Percentiles rank a stretch among this genome's conserved stretches.
Conservation (phyloP, 2,888 invertebrate species). For the Campaea margaritaria region DNA sequence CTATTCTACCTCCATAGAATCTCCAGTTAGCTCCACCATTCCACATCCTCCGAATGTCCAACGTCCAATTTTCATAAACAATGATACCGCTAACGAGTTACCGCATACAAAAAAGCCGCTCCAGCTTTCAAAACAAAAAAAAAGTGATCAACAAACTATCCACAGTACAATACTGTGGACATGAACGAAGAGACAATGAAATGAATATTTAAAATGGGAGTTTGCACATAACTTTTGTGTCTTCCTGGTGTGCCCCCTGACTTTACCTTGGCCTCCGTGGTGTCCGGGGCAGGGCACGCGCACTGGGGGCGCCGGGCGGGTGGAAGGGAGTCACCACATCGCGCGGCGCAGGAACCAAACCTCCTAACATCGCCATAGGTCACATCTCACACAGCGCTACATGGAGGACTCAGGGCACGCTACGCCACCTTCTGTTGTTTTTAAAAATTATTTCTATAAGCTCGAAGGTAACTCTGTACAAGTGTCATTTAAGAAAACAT, state of each 20-base stretch:
- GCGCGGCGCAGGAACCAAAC: conserved; percentile 58
- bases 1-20: background rate
- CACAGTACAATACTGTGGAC: conserved; percentile 48
- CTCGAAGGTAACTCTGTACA: conserved; percentile 60
- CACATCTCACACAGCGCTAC: conserved; percentile 82
- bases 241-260: conserved; percentile 77
- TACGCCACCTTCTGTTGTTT: conserved; percentile 84
- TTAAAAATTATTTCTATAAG: conserved; percentile 82
- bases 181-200: conserved; percentile 59
- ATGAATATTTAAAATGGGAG: conserved; percentile 70
- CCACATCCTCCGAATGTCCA: background rate
- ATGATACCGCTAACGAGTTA: conserved; percentile 64
- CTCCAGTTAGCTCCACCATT: background rate
- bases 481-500: conserved; percentile 43
- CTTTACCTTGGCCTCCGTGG: conserved; percentile 72
- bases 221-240: conserved; percentile 74
- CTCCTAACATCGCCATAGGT: conserved; percentile 80
- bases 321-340: conserved; percentile 46
- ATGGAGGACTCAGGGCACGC: conserved; percentile 81
- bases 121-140: conserved; percentile 41
- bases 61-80: conserved; percentile 54
- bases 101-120: conserved; percentile 65
- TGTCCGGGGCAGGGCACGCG: conserved; percentile 48
- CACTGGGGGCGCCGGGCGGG: conserved; percentile 43
- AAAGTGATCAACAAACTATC: conserved; percentile 44